These are phyloP conservation scores for Brevimyrus niger DNA, from an alignment of 2,113 vertebrate genomes.

Conservation along the genomic window DNA sequence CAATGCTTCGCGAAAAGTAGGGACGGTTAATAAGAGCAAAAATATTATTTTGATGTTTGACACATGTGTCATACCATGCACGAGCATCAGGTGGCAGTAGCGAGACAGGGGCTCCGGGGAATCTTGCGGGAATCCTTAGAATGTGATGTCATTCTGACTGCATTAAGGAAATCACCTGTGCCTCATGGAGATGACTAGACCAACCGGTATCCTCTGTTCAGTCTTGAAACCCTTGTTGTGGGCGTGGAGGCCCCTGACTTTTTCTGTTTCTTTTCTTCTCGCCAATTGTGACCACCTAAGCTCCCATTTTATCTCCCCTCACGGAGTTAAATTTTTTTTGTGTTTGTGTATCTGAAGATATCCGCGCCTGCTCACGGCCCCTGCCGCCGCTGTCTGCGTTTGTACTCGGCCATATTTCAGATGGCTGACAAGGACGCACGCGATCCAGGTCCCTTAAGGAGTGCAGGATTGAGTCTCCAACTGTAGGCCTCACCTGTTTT, in stretches of 20 bases:
- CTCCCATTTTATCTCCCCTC: background rate
- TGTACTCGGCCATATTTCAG: background rate
- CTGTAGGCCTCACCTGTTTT: background rate
- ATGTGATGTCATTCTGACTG: background rate
- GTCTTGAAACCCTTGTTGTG: background rate
- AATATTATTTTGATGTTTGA: background rate
- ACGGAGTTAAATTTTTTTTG: background rate
- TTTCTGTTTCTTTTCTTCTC: background rate
- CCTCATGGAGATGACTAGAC: background rate
- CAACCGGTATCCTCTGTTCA: background rate
- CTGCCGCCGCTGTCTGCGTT: background rate
- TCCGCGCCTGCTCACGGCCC: background rate
- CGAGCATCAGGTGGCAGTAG: background rate
- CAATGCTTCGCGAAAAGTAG: background rate
- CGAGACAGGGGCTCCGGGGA: background rate
- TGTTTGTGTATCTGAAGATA: background rate
- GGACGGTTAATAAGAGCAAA: background rate
- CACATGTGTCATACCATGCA: background rate
- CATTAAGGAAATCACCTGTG: background rate
- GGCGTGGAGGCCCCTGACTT: background rate
- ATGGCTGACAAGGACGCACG: background rate
- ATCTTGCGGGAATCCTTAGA: background rate
- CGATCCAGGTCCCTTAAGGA: background rate
- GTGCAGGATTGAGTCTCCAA: background rate
- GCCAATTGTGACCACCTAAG: background rate